These are phyloP conservation scores for Oxyura jamaicensis DNA, from an alignment of 2,113 vertebrate species.

Conservation along the genomic window DNA sequence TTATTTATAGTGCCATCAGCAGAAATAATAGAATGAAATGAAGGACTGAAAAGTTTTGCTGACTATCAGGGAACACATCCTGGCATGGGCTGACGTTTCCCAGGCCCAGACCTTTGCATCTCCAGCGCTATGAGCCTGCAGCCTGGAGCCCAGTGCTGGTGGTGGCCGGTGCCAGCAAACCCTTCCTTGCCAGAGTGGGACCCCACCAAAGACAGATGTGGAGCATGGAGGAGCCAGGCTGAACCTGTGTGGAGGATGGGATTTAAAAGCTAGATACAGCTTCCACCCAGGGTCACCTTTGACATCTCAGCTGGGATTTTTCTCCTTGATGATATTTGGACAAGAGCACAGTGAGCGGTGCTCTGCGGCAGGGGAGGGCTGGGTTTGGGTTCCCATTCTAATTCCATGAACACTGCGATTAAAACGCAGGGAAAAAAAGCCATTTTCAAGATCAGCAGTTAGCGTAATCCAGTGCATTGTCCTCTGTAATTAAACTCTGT, in stretches of 20 bases:
- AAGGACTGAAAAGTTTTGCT: slow-evolving; percentile 69
- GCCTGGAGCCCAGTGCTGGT: neutral
- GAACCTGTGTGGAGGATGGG: neutral
- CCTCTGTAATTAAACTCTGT: neutral
- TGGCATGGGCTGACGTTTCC: neutral
- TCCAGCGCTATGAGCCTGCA: neutral
- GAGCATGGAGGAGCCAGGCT: fast-evolving
- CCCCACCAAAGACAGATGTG: fast-evolving
- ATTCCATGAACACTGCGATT: neutral
- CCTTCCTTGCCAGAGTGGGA: neutral
- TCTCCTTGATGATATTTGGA: neutral
- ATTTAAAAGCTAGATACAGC: neutral
- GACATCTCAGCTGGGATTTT: neutral
- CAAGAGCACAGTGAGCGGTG: neutral
- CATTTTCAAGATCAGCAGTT: neutral
- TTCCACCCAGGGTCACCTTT: neutral
- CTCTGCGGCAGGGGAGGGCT: neutral
- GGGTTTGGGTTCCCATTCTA: neutral
- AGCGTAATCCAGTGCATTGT: neutral
- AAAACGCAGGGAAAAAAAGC: neutral
- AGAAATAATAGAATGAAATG: slow-evolving; percentile 58
- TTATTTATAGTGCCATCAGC: slow-evolving; percentile 67
- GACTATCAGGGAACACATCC: slow-evolving; percentile 39
- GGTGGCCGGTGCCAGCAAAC: neutral
- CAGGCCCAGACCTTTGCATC: neutral